Percentiles rank a stretch among this genome's conserved stretches.
phyloP scores from a whole-genome alignment of 2,888 invertebrate species.

The Temnothorax ravouxi region DNA sequence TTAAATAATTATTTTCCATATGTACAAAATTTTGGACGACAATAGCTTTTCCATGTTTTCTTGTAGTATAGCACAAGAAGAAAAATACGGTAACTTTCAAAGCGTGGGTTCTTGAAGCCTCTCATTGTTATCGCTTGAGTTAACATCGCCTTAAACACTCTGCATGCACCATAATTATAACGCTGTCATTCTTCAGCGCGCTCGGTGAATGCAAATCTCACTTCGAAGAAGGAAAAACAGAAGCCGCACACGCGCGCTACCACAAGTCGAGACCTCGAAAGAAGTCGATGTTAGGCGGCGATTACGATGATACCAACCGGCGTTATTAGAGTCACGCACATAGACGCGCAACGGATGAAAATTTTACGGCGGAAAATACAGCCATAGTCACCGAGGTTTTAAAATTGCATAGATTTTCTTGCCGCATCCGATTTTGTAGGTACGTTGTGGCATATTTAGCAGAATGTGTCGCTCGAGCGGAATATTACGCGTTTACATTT shows the following conservation, averaged over 20 bases:
- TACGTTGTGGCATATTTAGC: conserved; percentile 9
- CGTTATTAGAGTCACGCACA: not conserved
- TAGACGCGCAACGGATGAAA: not conserved
- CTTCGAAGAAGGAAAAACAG: not conserved
- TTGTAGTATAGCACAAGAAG: not conserved
- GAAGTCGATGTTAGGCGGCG: not conserved
- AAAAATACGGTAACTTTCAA: conserved; percentile 1
- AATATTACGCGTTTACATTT: conserved; percentile 26
- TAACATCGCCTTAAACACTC: conserved; percentile 5
- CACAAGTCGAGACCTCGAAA: not conserved
- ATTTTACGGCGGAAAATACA: not conserved
- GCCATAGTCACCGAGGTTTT: not conserved
- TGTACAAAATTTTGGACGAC: not conserved
- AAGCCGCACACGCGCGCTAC: not conserved
- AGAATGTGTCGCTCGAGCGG: not conserved
- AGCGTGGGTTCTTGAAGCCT: not conserved
- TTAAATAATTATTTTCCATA: not conserved
- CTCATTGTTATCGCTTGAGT: not conserved
- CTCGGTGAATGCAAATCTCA: conserved; percentile 14
- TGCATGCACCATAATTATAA: conserved; percentile 6
- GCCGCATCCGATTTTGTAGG: not conserved
- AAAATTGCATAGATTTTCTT: conserved; percentile 22
- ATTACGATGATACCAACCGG: conserved; percentile 12
- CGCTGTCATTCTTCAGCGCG: not conserved
- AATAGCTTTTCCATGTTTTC: not conserved